Percentiles rank a stretch among this genome's conserved stretches.
These are phyloP conservation scores for Drosophila flavopinicola DNA, from an alignment of 2,888 invertebrate species.

Conservation along the genomic window DNA sequence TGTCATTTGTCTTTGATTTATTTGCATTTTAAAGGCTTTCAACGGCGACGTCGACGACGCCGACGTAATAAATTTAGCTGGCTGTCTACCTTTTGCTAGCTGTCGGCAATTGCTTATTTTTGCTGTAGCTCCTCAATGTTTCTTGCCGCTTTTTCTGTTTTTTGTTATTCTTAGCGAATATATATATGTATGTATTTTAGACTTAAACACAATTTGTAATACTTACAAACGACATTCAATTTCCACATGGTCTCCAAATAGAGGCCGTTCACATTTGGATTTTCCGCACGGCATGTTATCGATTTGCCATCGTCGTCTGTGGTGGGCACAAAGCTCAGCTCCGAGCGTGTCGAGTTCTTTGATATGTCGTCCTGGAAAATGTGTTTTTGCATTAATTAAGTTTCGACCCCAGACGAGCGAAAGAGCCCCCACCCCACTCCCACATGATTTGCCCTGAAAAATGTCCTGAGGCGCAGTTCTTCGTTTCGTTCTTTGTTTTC, in stretches of 20 bases:
- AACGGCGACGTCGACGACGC: conserved; percentile 70
- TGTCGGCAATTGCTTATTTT: conserved; percentile 54
- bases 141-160: conserved; percentile 25
- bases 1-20: conserved; percentile 79
- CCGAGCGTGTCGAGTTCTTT: conserved; percentile 93
- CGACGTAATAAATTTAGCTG: conserved; percentile 73
- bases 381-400: conserved; percentile 78
- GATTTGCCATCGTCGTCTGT: conserved; percentile 95
- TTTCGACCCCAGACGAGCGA: conserved; percentile 38
- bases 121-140: conserved; percentile 11
- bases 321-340: conserved; percentile 94
- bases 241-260: conserved; percentile 93
- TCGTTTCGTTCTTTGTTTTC: conserved; percentile 16
- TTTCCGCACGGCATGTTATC: conserved; percentile 95
- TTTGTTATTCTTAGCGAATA: conserved; percentile 20
- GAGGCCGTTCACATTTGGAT: conserved; percentile 94
- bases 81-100: conserved; percentile 77
- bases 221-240: conserved; percentile 96
- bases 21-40: conserved; percentile 80
- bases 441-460: conserved; percentile 2
- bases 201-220: conserved; percentile 81
- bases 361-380: conserved; percentile 89
- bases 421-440: not conserved
- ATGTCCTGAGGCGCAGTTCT: conserved; percentile 34
- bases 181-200: conserved; percentile 40